Conservation (phyloP, 1,140 invertebrate species). For the Rhagoletis zephyria region DNA sequence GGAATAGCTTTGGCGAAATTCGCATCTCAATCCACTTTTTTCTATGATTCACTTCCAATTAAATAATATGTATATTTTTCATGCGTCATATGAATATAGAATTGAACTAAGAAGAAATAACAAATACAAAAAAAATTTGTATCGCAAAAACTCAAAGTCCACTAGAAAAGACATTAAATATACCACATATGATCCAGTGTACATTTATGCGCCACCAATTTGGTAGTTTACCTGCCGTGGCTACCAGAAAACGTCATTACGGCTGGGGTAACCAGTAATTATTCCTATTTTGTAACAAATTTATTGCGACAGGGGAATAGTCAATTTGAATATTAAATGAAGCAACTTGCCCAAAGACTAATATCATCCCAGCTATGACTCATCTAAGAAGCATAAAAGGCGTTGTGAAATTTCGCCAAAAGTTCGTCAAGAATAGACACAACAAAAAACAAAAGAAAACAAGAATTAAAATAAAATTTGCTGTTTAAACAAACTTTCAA, state of each 20-base stretch:
- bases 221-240: not conserved
- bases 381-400: not conserved
- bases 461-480: not conserved
- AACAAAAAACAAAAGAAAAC: no score
- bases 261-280: not conserved
- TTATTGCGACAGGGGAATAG: slow-evolving; percentile 13
- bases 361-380: not conserved
- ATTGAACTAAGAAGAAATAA: no score
- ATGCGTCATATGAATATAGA: no score
- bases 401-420: slow-evolving; percentile 14
- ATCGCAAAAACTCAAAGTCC: not conserved
- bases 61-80: no score
- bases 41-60: no score
- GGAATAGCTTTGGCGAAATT: no score
- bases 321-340: slow-evolving; percentile 3
- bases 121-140: no score
- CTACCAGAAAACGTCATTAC: not conserved
- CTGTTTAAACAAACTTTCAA: slow-evolving; percentile 16
- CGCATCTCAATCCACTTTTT: no score
- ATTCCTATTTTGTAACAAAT: not conserved
- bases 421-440: not conserved
- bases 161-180: not conserved
- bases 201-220: not conserved
- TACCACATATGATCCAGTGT: not conserved
- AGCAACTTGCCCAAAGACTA: not conserved